Percentiles rank a stretch among this genome's conserved stretches.
phyloP scores from a whole-genome alignment of 2,797 vertebrate genomes.

The Apogon hyalosoma region DNA sequence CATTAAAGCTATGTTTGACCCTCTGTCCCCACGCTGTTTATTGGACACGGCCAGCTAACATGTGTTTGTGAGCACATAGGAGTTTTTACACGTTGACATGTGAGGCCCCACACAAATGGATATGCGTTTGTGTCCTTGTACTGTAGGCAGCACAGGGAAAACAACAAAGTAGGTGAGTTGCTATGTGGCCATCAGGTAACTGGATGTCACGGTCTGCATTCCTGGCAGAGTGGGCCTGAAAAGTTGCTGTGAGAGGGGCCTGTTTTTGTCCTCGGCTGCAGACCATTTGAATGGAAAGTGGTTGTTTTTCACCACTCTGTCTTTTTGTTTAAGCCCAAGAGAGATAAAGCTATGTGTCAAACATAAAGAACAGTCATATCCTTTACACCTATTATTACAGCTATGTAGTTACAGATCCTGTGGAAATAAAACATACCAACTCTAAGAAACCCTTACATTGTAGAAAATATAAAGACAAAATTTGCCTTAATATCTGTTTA shows the following conservation, averaged over 20 bases:
- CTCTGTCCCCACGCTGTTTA: conserved; percentile 3
- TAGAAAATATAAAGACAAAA: not conserved
- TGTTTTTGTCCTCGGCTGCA: conserved; percentile 56
- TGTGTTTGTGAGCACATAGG: conserved; percentile 42
- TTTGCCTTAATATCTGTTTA: not conserved
- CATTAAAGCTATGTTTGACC: conserved; percentile 27
- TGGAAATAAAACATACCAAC: conserved; percentile 17
- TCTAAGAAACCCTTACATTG: not conserved
- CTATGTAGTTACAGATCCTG: not conserved
- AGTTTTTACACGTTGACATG: conserved; percentile 28
- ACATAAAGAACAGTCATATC: not conserved
- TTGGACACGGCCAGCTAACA: conserved; percentile 27
- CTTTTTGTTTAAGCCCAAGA: not conserved
- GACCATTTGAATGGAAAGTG: conserved; percentile 45
- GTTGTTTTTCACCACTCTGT: conserved; percentile 55
- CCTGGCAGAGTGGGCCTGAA: conserved; percentile 55
- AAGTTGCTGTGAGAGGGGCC: conserved; percentile 50
- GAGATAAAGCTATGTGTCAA: conserved; percentile 8
- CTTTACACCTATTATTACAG: not conserved
- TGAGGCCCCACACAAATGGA: conserved; percentile 55
- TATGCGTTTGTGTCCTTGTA: conserved; percentile 49
- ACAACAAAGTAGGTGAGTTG: conserved; percentile 68
- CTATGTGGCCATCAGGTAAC: conserved; percentile 69
- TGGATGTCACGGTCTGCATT: conserved; percentile 70
- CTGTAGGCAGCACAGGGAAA: conserved; percentile 20